Conservation (phyloP, 2,888 invertebrate genomes). For the Orchesella flavescens region DNA sequence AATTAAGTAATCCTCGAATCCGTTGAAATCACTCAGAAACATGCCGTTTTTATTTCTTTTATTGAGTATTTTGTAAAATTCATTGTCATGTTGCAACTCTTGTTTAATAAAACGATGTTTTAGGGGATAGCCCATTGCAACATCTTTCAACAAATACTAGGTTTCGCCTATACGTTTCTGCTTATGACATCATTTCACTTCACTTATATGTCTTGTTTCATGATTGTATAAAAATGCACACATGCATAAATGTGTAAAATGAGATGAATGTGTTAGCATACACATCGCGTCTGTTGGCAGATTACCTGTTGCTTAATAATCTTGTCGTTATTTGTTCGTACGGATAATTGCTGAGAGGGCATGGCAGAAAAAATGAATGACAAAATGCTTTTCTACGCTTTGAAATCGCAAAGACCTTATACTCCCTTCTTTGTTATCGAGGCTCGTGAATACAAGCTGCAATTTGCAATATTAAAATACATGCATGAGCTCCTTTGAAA, state of each 20-base stretch:
- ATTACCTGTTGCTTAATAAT: constrained; percentile 60
- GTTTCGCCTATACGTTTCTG: neutral
- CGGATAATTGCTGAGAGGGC: constrained; percentile 60
- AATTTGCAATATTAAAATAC: constrained; percentile 7
- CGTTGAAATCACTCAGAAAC: no score
- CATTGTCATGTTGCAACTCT: neutral
- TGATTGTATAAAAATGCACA: constrained; percentile 22
- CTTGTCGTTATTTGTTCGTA: constrained; percentile 59
- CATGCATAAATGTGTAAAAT: constrained; percentile 39
- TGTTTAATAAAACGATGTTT: neutral
- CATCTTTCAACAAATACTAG: neutral
- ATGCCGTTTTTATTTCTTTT: no score
- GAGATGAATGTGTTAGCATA: constrained; percentile 15
- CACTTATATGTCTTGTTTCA: constrained; percentile 6
- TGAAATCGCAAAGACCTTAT: constrained; percentile 51
- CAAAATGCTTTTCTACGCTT: constrained; percentile 57
- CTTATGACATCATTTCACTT: neutral
- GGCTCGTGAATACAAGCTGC: neutral
- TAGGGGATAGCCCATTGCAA: neutral
- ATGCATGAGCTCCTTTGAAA: constrained; percentile 61
- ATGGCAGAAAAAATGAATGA: constrained; percentile 64
- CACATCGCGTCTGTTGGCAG: constrained; percentile 14
- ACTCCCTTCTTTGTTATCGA: constrained; percentile 53
- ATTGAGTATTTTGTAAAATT: neutral
- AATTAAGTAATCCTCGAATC: no score